These are phyloP conservation scores for Sternarchorhynchus goeldii DNA, from an alignment of 2,797 vertebrate species.

Conservation along the genomic window DNA sequence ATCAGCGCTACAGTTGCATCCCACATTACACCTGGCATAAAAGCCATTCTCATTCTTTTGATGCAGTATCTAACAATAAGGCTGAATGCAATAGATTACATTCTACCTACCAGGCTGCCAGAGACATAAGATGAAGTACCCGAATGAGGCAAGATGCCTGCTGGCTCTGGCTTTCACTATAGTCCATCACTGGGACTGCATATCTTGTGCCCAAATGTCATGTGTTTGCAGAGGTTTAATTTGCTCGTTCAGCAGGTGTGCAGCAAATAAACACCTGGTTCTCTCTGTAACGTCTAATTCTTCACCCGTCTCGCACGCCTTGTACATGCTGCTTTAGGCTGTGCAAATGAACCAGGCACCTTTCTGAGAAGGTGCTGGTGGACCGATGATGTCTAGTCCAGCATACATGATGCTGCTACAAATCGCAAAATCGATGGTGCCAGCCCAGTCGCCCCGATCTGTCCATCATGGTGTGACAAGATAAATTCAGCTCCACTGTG, in stretches of 20 bases:
- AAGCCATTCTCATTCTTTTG: not conserved
- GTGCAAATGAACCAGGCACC: constrained; percentile 31
- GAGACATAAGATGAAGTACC: constrained; percentile 28
- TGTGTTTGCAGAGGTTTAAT: constrained; percentile 13
- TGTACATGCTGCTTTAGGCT: not conserved
- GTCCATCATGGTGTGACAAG: constrained; percentile 47
- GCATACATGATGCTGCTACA: constrained; percentile 1
- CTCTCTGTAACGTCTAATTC: not conserved
- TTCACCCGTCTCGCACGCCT: not conserved
- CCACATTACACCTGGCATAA: not conserved
- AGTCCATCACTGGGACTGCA: constrained; percentile 7
- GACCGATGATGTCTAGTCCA: not conserved
- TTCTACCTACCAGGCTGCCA: constrained; percentile 3
- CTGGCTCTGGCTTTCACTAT: constrained; percentile 14
- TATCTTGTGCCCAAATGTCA: constrained; percentile 30
- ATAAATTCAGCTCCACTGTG: constrained; percentile 46
- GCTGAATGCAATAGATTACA: not conserved
- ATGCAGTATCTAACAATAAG: not conserved
- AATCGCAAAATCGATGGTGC: constrained; percentile 42
- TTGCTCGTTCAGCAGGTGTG: not conserved
- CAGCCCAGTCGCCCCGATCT: constrained; percentile 34
- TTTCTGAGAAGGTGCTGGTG: not conserved
- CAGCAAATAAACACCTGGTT: constrained; percentile 18
- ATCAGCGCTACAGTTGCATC: too few species aligned
- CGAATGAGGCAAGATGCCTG: constrained; percentile 8